These are phyloP conservation scores for Pampusana beccarii DNA, from an alignment of 2,113 vertebrate genomes.

Conservation along the genomic window DNA sequence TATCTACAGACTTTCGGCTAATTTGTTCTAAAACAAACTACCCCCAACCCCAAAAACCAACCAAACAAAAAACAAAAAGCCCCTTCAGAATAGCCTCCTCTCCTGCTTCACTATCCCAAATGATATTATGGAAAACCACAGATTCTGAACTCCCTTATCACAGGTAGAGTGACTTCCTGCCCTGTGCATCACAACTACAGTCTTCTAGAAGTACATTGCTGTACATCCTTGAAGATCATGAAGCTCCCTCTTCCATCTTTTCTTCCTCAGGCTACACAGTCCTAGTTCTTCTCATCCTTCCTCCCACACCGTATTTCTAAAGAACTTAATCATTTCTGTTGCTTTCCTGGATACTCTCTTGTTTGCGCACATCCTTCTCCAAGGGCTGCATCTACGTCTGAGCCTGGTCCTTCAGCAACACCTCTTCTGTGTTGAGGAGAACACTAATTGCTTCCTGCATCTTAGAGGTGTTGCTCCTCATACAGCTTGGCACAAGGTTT, in stretches of 20 bases:
- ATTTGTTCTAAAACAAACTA: not conserved
- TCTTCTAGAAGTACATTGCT: not conserved
- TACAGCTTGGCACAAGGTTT: not conserved
- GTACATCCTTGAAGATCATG: not conserved
- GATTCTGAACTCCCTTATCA: not conserved
- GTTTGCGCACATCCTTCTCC: not conserved
- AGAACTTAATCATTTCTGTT: not conserved
- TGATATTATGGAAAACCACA: not conserved
- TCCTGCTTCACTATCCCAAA: not conserved
- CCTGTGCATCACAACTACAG: not conserved
- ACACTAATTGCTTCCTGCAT: not conserved
- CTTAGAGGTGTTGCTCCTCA: not conserved
- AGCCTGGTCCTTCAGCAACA: not conserved
- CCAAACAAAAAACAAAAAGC: no score
- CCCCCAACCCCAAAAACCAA: rapidly evolving
- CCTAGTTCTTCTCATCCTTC: not conserved
- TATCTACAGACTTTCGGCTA: not conserved
- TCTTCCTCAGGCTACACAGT: not conserved
- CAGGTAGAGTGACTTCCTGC: not conserved
- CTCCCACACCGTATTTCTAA: not conserved
- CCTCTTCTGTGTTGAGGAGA: not conserved
- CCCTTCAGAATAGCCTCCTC: not conserved
- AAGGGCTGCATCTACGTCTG: not conserved
- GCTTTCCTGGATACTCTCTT: not conserved
- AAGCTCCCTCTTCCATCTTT: not conserved